A percentile compares a stretch with the other conserved stretches of the same genome.
These are phyloP conservation scores for Dendrolimus kikuchii DNA, from an alignment of 1,140 invertebrate species.

Conservation along the genomic window DNA sequence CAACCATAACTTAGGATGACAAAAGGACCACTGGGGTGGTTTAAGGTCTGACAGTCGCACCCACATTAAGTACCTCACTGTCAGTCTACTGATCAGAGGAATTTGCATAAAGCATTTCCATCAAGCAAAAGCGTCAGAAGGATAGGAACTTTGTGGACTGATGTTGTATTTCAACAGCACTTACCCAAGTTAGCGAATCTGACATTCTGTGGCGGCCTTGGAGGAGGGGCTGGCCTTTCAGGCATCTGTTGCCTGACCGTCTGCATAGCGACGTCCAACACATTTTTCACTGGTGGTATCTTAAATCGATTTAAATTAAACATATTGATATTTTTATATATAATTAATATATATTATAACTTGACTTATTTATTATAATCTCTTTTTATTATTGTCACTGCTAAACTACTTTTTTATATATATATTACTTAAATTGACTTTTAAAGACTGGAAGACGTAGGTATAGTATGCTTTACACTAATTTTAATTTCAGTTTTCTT, in stretches of 20 bases:
- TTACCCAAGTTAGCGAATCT: constrained; percentile 76
- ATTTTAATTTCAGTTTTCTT: constrained; percentile 18
- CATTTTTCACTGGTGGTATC: constrained; percentile 80
- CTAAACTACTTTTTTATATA: not conserved
- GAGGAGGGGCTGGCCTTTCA: constrained; percentile 73
- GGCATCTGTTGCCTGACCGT: constrained; percentile 84
- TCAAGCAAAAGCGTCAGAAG: no score
- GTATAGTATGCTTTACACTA: constrained; percentile 21
- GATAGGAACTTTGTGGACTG: no score
- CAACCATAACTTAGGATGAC: no score
- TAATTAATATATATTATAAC: no score
- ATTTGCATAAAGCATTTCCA: no score
- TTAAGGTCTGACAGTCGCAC: no score
- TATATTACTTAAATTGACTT: constrained; percentile 2
- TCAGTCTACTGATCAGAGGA: no score
- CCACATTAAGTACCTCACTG: no score
- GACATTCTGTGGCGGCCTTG: constrained; percentile 74
- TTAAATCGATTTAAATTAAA: constrained; percentile 73
- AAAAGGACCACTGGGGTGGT: no score
- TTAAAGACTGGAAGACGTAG: constrained; percentile 32
- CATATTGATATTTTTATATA: constrained; percentile 31
- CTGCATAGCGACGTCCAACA: constrained; percentile 85
- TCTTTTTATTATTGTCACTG: not conserved
- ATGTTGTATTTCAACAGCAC: constrained; percentile 12
- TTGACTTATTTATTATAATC: constrained; percentile 9